These are phyloP conservation scores for Falco cherrug DNA, from an alignment of 2,797 vertebrate species.

Conservation along the genomic window DNA sequence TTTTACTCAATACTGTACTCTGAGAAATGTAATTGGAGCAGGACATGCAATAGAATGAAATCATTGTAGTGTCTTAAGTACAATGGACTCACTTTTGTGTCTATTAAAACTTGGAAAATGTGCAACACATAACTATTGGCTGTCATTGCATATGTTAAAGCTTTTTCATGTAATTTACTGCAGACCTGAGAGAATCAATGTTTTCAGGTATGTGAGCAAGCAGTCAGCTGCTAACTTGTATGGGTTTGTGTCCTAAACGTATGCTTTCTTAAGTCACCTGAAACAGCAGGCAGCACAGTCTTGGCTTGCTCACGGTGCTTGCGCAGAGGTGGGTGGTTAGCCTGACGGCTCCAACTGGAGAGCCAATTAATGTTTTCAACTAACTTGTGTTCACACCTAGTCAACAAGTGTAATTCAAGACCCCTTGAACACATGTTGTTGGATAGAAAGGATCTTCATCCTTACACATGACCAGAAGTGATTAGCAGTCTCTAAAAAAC, in stretches of 20 bases:
- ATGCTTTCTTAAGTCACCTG: not conserved
- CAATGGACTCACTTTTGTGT: conserved; percentile 64
- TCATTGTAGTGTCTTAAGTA: conserved; percentile 70
- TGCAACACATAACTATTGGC: conserved; percentile 28
- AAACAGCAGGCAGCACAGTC: not conserved
- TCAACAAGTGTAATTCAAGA: not conserved
- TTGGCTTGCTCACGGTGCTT: fast-evolving
- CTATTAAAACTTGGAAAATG: conserved; percentile 73
- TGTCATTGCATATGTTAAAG: not conserved
- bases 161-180: fast-evolving
- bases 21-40: conserved; percentile 63
- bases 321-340: fast-evolving
- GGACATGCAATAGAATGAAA: conserved; percentile 68
- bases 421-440: not conserved
- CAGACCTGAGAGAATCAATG: not conserved
- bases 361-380: not conserved
- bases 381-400: not conserved
- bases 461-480: not conserved
- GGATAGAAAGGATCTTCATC: not conserved
- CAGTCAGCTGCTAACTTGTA: not conserved
- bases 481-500: not conserved
- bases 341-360: not conserved
- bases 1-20: conserved; percentile 60
- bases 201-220: not conserved
- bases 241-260: not conserved